Conservation (phyloP, 2,113 vertebrate species). For the Strix uralensis region DNA sequence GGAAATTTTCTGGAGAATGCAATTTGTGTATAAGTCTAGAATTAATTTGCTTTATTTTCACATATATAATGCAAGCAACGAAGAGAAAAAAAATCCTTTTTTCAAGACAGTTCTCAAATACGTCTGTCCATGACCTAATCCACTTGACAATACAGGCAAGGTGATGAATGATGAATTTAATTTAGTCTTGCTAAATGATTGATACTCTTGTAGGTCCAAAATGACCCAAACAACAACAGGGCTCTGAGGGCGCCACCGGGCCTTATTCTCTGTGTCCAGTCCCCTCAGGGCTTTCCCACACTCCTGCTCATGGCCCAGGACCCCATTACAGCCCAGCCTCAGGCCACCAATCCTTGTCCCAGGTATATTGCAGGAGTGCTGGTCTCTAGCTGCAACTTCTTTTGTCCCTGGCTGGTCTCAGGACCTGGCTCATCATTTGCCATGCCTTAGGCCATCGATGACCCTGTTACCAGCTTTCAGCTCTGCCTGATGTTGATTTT, state of each 20-base stretch:
- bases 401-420: not conserved
- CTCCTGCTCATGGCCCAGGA: not conserved
- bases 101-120: not conserved
- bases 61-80: not conserved
- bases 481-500: not conserved
- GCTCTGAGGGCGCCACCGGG: rapidly evolving
- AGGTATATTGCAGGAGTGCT: not conserved
- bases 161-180: not conserved
- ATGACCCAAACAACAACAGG: not conserved
- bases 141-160: not conserved
- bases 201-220: not conserved
- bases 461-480: not conserved
- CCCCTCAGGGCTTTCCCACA: not conserved
- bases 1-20: not conserved
- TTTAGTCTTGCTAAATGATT: not conserved
- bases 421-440: not conserved
- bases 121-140: not conserved
- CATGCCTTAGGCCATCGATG: rapidly evolving
- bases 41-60: not conserved
- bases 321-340: not conserved
- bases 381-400: not conserved
- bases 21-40: not conserved
- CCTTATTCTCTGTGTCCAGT: not conserved
- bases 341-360: too few species aligned
- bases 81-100: not conserved